phyloP scores from a whole-genome alignment of 2,113 vertebrate genomes.

The Phyllopteryx taeniolatus region DNA sequence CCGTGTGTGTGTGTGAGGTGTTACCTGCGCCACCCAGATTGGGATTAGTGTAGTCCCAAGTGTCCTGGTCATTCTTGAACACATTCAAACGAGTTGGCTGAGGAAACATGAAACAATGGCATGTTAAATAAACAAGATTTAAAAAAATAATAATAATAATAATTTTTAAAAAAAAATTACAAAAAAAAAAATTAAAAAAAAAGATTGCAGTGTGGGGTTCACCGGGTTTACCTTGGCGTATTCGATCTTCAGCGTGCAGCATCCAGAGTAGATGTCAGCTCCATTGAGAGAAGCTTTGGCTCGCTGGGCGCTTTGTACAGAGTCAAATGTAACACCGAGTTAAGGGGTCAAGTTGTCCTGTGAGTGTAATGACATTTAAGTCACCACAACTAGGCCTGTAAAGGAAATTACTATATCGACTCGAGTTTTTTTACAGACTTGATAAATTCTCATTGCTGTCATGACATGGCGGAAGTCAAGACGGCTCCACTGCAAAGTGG shows the following conservation, averaged over 20 bases:
- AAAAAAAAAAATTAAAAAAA: background rate
- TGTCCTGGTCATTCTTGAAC: conserved; percentile 97
- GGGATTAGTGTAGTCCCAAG: conserved; percentile 97
- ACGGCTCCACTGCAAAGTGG: too few species aligned
- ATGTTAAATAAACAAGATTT: background rate
- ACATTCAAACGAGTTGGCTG: conserved; percentile 95
- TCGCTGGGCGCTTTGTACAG: conserved; percentile 92
- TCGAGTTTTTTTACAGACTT: too few species aligned
- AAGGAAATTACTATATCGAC: too few species aligned
- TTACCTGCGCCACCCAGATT: conserved; percentile 92
- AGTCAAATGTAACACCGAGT: conserved; percentile 82
- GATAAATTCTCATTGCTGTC: too few species aligned
- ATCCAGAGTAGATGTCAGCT: conserved; percentile 94
- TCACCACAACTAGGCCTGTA: background rate
- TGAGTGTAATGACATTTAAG: background rate
- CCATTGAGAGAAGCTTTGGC: conserved; percentile 94
- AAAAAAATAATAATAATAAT: too few species aligned
- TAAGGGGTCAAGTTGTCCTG: conserved; percentile 62
- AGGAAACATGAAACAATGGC: conserved; percentile 7
- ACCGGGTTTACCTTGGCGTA: conserved; percentile 85
- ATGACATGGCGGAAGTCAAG: too few species aligned
- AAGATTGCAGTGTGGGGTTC: background rate
- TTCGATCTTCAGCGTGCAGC: conserved; percentile 95
- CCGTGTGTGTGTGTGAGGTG: conserved; percentile 52
- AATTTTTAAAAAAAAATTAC: too few species aligned